Evolutionary conservation across 2,797 vertebrate species (phyloP).

Genomic region (Brachymystax lenok): DNA sequence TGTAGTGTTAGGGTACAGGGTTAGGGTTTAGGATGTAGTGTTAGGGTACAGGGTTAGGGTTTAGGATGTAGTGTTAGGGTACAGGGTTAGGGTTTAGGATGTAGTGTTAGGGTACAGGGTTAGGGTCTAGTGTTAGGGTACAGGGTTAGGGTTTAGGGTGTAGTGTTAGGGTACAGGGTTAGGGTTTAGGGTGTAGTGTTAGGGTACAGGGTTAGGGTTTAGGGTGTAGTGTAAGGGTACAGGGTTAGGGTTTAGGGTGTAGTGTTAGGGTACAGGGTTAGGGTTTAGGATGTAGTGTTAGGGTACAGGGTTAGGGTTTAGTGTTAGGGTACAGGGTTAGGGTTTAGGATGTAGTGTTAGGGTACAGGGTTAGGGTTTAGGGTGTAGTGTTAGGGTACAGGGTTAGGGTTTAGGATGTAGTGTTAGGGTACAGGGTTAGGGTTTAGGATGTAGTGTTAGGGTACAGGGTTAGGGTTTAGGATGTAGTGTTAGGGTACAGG

Average conservation of each 20-base stretch:
- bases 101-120: background rate
- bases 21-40: background rate
- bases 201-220: slow-evolving; percentile 2
- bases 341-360: background rate
- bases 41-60: too few species aligned
- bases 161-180: background rate
- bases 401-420: slow-evolving; percentile 9
- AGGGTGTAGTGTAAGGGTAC: background rate
- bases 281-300: background rate
- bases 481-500: background rate
- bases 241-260: background rate
- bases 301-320: too few species aligned
- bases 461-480: slow-evolving; percentile 5
- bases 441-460: too few species aligned
- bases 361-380: background rate
- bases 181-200: background rate
- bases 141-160: slow-evolving; percentile 9
- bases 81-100: slow-evolving; percentile 7
- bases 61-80: too few species aligned
- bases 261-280: slow-evolving; percentile 9
- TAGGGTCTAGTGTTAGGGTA: too few species aligned
- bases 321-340: slow-evolving; percentile 9
- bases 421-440: too few species aligned
- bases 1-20: background rate
- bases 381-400: background rate